Evolutionary conservation across 2,888 invertebrate species (phyloP).

Genomic region (Hoplodrina blanda): DNA sequence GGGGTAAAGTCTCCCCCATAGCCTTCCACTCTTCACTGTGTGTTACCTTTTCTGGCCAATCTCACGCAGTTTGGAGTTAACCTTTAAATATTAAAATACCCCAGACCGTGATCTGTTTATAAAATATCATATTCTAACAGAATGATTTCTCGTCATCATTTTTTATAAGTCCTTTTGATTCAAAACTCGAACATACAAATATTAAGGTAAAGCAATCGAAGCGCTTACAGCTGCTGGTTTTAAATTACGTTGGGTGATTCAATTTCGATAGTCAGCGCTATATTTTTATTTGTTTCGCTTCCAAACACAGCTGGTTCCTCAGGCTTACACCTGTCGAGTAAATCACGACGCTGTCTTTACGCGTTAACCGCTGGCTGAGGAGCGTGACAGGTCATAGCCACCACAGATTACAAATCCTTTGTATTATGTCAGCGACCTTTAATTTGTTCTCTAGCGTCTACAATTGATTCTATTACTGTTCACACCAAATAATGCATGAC

Average conservation of each 20-base stretch:
- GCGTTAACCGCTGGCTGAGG: constrained; percentile 20
- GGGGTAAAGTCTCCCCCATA: too few species aligned
- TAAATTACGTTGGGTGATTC: constrained; percentile 34
- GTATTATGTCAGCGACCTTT: constrained; percentile 59
- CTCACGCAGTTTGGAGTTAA: not conserved
- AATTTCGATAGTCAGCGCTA: constrained; percentile 46
- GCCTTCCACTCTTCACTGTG: not conserved
- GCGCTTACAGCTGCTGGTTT: constrained; percentile 22
- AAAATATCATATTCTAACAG: constrained; percentile 26
- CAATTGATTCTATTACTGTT: constrained; percentile 49
- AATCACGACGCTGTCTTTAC: constrained; percentile 49
- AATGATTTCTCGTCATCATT: constrained; percentile 1
- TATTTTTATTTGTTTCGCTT: constrained; percentile 56
- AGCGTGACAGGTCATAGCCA: constrained; percentile 61
- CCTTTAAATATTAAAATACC: constrained; percentile 23
- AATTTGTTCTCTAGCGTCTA: constrained; percentile 36
- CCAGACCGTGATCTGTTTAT: constrained; percentile 1
- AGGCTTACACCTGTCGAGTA: constrained; percentile 56
- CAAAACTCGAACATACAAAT: constrained; percentile 19
- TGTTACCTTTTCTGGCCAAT: not conserved
- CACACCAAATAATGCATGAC: constrained; percentile 39
- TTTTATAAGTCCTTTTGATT: constrained; percentile 20
- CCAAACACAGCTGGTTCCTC: constrained; percentile 54
- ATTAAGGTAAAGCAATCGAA: constrained; percentile 32
- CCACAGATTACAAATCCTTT: constrained; percentile 53